Evolutionary conservation across 1,140 invertebrate species (phyloP), one percentile per base, ranked within the genome.

Genomic region (Ptiloglossa arizonensis): DNA sequence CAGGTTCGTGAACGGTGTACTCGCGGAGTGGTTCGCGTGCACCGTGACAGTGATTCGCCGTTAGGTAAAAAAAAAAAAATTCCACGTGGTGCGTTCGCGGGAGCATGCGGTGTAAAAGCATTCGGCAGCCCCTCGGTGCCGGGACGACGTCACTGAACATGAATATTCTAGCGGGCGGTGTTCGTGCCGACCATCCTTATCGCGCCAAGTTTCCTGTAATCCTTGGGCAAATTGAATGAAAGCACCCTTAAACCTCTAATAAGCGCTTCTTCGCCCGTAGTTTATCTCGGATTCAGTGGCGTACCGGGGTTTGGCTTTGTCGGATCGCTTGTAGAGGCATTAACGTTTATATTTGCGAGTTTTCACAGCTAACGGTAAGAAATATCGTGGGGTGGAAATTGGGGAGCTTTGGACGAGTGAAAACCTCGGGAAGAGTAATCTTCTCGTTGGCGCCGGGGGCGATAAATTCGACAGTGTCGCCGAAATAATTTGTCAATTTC

Each of bases 181-280:
- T 15, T 27, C 9, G 67, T 9, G 41, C 24, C 69, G 9, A 19
- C 9, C n/a, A 1, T 62, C 62, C 41, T 62, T 62, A 62, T 71
- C 29, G 38, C n/a, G 8, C 0, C 19, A 32, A 52, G 32, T 64
- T 52, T 38, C 44, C 15, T 38, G 46, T 72, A 63, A 72, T 52
- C 32, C 32, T 24, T 22, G 1, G 17, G 22, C n/a, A 72, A 63
- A 72, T 72, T 50, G 57, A 63, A 72, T 15, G 59, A 64, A 46
- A 41, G 22, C 44, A 17, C 29, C 2, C 17, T 46, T 71, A 48
- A 60, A 24, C 27, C 29, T 9, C 29, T 27, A 63, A 63, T 52
- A 52, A 35, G 9, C 32, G n/a, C 19, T 19, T 0, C 38, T 13
- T 19, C 24, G 13, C 5, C 3, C 9, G 15, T 38, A 13, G 17